phyloP scores from a whole-genome alignment of 2,797 vertebrate genomes.

The Halcyon leucocephala region DNA sequence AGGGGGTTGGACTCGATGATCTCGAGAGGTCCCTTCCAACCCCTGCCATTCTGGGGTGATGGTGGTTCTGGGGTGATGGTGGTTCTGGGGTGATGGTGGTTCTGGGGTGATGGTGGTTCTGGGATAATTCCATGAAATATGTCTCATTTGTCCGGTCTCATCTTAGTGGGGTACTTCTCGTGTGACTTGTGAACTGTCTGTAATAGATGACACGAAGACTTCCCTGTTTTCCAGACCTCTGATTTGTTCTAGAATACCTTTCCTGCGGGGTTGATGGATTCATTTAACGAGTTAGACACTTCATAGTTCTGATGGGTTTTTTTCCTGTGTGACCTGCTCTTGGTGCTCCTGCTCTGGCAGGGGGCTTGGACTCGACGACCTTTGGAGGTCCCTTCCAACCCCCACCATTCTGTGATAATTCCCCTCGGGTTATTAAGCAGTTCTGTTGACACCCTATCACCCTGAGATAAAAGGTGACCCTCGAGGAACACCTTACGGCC shows the following conservation, averaged over 20 bases:
- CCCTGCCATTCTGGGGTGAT: no score
- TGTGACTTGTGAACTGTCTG: not conserved
- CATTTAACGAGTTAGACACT: not conserved
- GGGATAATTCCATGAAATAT: no score
- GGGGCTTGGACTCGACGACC: no score
- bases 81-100: no score
- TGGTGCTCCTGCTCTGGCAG: no score
- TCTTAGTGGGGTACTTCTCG: not conserved
- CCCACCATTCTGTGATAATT: no score
- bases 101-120: no score
- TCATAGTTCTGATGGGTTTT: not conserved
- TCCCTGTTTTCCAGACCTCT: not conserved
- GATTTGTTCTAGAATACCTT: not conserved
- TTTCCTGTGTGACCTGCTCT: no score
- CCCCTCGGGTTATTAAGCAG: not conserved
- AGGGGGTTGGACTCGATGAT: no score
- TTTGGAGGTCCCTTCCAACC: no score
- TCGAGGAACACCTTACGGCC: accelerated
- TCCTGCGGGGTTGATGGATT: not conserved
- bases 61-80: no score
- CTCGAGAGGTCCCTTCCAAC: no score
- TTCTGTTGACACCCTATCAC: not conserved
- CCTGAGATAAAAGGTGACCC: not conserved
- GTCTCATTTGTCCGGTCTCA: not conserved
- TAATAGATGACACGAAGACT: not conserved